A percentile compares a stretch with the other conserved stretches of the same genome.
Evolutionary conservation across 2,888 invertebrate genomes (phyloP).

Genomic region (Uloborus plumipes): DNA sequence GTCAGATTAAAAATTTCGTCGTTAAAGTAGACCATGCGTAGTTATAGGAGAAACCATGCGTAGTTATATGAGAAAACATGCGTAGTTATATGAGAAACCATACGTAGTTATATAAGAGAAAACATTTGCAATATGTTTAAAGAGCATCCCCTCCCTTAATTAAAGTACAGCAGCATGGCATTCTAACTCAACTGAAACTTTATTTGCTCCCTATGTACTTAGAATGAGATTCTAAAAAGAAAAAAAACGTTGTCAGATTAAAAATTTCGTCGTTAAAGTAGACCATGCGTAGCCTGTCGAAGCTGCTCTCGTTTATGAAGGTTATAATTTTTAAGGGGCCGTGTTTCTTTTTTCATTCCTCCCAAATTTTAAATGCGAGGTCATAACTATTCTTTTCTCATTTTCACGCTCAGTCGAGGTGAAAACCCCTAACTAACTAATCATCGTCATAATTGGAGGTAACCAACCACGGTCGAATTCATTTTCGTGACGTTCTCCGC

Average conservation of each 20-base stretch:
- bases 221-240: neutral
- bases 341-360: neutral
- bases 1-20: constrained; percentile 21
- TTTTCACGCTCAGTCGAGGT: constrained; percentile 53
- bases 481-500: constrained; percentile 15
- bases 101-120: no score
- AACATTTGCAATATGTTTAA: no score
- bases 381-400: constrained; percentile 21
- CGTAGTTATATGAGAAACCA: no score
- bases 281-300: constrained; percentile 36
- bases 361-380: no score
- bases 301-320: constrained; percentile 43
- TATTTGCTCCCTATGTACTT: constrained; percentile 45
- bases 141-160: neutral
- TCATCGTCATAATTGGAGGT: constrained; percentile 43
- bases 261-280: constrained; percentile 21
- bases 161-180: constrained; percentile 33
- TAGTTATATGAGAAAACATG: no score
- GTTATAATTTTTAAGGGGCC: constrained; percentile 38
- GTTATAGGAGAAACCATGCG: no score
- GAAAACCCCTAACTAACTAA: constrained; percentile 41
- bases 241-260: neutral
- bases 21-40: constrained; percentile 30
- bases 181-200: constrained; percentile 36
- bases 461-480: constrained; percentile 8